Base-by-base conservation (phyloP, 2,888 invertebrate genomes). In the Caenorhabditis sp. region DNA sequence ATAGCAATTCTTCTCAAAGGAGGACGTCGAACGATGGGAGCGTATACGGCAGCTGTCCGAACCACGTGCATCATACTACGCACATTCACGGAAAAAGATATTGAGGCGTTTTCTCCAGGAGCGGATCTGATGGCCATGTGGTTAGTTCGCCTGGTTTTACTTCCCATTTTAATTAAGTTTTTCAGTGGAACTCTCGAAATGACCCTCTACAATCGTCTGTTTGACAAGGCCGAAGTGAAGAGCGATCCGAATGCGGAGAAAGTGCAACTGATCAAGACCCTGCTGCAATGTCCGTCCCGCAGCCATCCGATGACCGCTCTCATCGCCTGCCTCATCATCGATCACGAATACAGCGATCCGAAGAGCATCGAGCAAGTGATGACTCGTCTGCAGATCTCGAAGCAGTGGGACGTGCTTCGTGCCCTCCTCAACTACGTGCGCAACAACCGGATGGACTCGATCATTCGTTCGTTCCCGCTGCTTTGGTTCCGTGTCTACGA, bases 21-120 rank as follows among this genome's bases (percentile, higher is more conserved):
- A 37, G 81, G 68, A n/a, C 43, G 53, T 0, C 63, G 70, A 17
- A 53, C 58, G 1, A 58, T 56, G 0, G 79, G 79, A 4, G 77
- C 81, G 8, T 81, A 71, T 39, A 52, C 61, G 13, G 74, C 81
- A 0, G 77, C 79, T 24, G 63, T 77, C 15, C 68, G 81, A 9
- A 77, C 74, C n/a, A 55, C 75, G 0, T 79, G 78, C 32, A 55
- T 79, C 22, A 39, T 81, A 17, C 55, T 82, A 9, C 68, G 82
- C 6, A 32, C 41, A 24, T 77, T 77, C 41, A 73, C 59, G 6
- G 74, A 73, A 27, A 61, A 66, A 3, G 77, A 81, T 39, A 50
- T 82, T 41, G 6, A 24, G 4, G 20, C 53, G 5, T 52, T 53
- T 6, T 45, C 15, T 13, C 3, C 30, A 3, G 24, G n/a, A 1